phyloP scores from a whole-genome alignment of 2,888 invertebrate genomes.

The Melinopterus prodromus region DNA sequence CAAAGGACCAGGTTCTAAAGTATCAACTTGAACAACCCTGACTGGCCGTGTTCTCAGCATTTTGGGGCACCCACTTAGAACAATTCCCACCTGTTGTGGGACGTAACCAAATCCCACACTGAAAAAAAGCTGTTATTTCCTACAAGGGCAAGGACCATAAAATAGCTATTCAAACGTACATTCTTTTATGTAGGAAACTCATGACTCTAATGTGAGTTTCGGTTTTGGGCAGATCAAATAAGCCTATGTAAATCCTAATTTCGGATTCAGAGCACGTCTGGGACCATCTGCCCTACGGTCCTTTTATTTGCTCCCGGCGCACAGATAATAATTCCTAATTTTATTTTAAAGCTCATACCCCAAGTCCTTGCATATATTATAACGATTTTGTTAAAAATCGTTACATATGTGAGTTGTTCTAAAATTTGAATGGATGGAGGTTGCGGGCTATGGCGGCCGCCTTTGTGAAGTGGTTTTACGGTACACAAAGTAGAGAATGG shows the following conservation, averaged over 20 bases:
- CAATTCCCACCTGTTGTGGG: too few relatives aligned
- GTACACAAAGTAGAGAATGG: not conserved
- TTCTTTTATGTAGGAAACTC: not conserved
- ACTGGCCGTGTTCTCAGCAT: too few relatives aligned
- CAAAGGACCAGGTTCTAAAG: too few relatives aligned
- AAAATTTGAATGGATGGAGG: not conserved
- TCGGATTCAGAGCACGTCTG: not conserved
- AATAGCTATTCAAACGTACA: not conserved
- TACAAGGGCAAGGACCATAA: not conserved
- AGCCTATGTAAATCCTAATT: not conserved
- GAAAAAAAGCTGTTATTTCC: not conserved
- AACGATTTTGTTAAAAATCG: not conserved
- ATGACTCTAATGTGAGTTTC: not conserved
- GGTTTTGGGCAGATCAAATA: not conserved
- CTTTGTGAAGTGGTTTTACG: not conserved
- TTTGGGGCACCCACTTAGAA: too few relatives aligned
- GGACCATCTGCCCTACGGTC: not conserved
- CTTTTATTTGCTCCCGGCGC: not conserved
- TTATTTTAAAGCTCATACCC: not conserved
- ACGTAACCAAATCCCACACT: not conserved
- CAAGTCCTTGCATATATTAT: not conserved
- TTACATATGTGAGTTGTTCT: not conserved
- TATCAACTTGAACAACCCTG: too few relatives aligned
- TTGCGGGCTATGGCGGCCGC: not conserved
- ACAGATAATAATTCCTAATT: not conserved